Evolutionary conservation across 2,888 invertebrate genomes (phyloP), one percentile per base, ranked within the genome.

Genomic region (Agrochola litura): DNA sequence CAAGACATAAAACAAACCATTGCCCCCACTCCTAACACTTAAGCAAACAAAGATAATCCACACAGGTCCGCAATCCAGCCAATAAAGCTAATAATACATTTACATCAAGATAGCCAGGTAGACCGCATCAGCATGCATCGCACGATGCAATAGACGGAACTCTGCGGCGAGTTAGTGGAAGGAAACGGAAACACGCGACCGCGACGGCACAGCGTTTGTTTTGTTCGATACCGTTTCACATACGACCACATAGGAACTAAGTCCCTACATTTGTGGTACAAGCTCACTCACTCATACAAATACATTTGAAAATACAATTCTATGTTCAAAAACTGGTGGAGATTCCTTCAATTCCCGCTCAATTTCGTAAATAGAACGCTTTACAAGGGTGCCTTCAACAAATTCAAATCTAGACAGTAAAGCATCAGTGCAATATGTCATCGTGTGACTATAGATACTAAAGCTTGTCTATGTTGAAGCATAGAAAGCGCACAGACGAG

Each of bases 141-240:
- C 86, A 86, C 87, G 88, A 79, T 88, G 75, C 85, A 81, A 79
- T 84, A 84, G 87, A 86, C 92, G 92, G 92, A 92, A 92, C 92
- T 90, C 84, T 92, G 92, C 86, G 92, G 92, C 90, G 86, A 88
- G 87, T 81, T 86, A 83, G 89, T 90, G 88, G 88, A 85, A 91
- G 92, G 92, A 92, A 92, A 83, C 92, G 92, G 92, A 92, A 91
- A 91, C 89, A 86, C 77, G 88, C 86, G 88, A 84, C 90, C 90
- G 84, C 90, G 88, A 85, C 86, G 79, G 88, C 87, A 76, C 70
- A 71, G 14, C 87, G 89, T 87, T 86, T 85, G 89, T 86, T 88
- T 86, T 87, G 87, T 88, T 87, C 86, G 82, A 86, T 89, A 88
- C 82, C 84, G 82, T 84, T 89, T 87, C 89, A 84, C 88, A 89